phyloP scores from a whole-genome alignment of 2,888 invertebrate species.

The Drosophila nr. perissopoda region DNA sequence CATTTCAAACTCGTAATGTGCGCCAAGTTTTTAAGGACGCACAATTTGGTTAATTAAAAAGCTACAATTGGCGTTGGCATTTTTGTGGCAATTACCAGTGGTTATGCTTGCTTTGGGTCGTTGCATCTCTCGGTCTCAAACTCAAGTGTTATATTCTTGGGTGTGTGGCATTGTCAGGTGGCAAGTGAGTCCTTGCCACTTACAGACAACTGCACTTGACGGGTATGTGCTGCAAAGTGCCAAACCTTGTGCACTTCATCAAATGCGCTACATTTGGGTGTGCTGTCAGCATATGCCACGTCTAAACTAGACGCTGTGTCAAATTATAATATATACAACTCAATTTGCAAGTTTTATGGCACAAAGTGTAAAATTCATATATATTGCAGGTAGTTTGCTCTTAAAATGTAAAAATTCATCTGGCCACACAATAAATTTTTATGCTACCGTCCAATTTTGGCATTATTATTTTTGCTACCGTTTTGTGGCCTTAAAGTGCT shows the following conservation, averaged over 20 bases:
- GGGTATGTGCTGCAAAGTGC: slow-evolving; percentile 29
- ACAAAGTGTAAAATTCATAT: slow-evolving; percentile 39
- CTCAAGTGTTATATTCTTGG: neutral
- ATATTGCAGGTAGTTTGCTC: slow-evolving; percentile 48
- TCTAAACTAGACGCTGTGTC: neutral
- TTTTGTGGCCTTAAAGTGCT: slow-evolving; percentile 34
- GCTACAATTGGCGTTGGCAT: slow-evolving; percentile 72
- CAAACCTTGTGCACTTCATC: slow-evolving; percentile 42
- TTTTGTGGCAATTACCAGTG: slow-evolving; percentile 45
- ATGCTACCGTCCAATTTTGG: slow-evolving; percentile 19
- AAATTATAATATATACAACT: slow-evolving; percentile 21
- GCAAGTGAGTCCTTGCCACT: slow-evolving; percentile 46
- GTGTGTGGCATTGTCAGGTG: slow-evolving; percentile 25
- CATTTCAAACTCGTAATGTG: slow-evolving; percentile 52
- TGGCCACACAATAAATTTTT: slow-evolving; percentile 35
- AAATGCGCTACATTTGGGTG: neutral
- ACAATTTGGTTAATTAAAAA: slow-evolving; percentile 81
- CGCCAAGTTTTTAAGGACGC: slow-evolving; percentile 55
- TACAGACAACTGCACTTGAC: slow-evolving; percentile 47
- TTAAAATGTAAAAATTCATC: slow-evolving; percentile 14
- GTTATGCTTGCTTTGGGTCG: slow-evolving; percentile 29
- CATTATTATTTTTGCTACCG: slow-evolving; percentile 20
- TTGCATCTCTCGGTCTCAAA: slow-evolving; percentile 19
- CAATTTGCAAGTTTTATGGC: slow-evolving; percentile 35
- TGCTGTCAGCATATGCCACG: neutral